Evolutionary conservation across 23 tunicate genomes (phyloP).

Genomic region (Ciona savignyi): DNA sequence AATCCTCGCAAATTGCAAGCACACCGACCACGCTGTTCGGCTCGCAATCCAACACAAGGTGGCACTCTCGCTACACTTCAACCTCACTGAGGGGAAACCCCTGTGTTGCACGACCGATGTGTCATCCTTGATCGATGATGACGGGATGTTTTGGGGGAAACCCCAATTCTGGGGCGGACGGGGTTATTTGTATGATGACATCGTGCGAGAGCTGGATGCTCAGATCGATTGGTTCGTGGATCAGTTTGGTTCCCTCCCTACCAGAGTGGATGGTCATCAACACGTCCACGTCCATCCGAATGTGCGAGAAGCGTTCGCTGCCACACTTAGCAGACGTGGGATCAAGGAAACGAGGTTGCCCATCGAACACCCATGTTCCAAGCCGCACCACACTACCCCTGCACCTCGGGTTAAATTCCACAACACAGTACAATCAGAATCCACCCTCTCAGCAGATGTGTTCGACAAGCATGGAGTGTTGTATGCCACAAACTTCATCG

Average conservation of each 20-base stretch:
- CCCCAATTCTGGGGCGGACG: slow-evolving; percentile 22
- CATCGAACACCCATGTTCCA: slow-evolving; percentile 14
- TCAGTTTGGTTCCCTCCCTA: slow-evolving; percentile 34
- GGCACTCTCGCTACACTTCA: slow-evolving; percentile 83
- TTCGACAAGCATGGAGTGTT: slow-evolving; percentile 14
- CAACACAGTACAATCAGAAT: not conserved
- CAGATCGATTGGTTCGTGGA: slow-evolving; percentile 70
- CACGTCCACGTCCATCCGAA: slow-evolving; percentile 78
- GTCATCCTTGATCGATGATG: slow-evolving; percentile 23
- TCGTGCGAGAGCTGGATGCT: slow-evolving; percentile 54
- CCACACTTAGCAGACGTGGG: slow-evolving; percentile 12
- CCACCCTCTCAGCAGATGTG: not conserved
- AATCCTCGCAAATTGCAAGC: slow-evolving; percentile 59
- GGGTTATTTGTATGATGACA: slow-evolving; percentile 11
- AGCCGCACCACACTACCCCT: not conserved
- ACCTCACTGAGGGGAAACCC: slow-evolving; percentile 88
- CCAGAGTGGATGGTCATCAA: slow-evolving; percentile 92
- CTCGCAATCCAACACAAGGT: slow-evolving; percentile 24
- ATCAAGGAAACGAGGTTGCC: slow-evolving; percentile 59
- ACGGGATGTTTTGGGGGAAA: slow-evolving; percentile 71
- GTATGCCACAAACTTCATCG: slow-evolving; percentile 37
- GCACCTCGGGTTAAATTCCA: slow-evolving; percentile 12
- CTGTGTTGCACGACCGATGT: slow-evolving; percentile 26
- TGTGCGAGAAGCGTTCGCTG: slow-evolving; percentile 37
- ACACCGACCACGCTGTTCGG: slow-evolving; percentile 17